Evolutionary conservation across 2,113 vertebrate genomes (phyloP).

Genomic region (Copsychus sechellarum): DNA sequence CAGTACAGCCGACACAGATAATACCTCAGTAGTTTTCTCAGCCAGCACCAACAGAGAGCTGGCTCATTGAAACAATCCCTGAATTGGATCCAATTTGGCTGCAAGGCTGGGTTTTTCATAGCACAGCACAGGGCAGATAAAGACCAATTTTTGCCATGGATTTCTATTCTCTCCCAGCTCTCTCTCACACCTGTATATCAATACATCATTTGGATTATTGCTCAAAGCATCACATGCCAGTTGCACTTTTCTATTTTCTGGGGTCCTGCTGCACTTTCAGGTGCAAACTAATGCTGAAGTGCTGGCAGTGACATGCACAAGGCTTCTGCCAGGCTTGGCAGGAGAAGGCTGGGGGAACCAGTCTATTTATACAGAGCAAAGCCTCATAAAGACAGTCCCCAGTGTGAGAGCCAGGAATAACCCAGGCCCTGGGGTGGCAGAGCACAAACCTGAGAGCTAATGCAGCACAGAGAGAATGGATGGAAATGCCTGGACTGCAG

Average conservation of each 20-base stretch:
- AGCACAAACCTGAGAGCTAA: neutral
- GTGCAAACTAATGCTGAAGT: neutral
- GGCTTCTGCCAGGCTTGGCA: neutral
- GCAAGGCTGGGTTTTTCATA: slow-evolving; percentile 1
- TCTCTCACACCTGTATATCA: neutral
- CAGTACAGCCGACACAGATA: neutral
- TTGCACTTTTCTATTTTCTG: neutral
- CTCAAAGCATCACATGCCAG: neutral
- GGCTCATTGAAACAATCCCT: slow-evolving; percentile 8
- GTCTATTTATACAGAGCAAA: neutral
- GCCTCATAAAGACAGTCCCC: neutral
- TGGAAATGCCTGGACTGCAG: neutral
- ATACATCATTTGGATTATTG: neutral
- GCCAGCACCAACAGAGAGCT: slow-evolving; percentile 25
- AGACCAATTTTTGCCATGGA: neutral
- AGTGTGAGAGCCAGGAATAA: neutral
- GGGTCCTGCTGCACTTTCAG: neutral
- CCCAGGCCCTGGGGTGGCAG: neutral
- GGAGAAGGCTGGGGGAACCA: neutral
- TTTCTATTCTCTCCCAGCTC: neutral
- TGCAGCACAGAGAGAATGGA: neutral
- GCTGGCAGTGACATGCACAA: neutral
- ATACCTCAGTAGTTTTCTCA: slow-evolving; percentile 18
- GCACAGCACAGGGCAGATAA: neutral
- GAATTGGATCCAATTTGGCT: slow-evolving; percentile 17